Evolutionary conservation across 1,140 invertebrate species (phyloP), one percentile per base, ranked within the genome.

Genomic region (Brachionus plicatilis): DNA sequence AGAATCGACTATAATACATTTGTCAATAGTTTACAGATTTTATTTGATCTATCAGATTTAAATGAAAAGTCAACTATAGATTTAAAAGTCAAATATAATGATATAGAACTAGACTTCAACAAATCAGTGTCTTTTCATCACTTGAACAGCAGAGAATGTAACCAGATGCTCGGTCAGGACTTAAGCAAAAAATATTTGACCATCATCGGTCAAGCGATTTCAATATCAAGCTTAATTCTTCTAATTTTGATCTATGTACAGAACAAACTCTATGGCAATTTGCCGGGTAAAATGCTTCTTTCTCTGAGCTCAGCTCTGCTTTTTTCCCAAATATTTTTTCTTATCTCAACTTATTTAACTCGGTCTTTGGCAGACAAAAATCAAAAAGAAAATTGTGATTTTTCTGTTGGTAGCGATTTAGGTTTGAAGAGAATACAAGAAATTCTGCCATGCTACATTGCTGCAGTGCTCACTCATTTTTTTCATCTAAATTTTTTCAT

Each of bases 401-500:
- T 68, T 68, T 68, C n/a, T 9, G 27, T 41, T 33, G 33, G 33
- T 4, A 68, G 27, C 11, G 66, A 68, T 17, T 68, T 68, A 3
- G 33, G 66, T 17, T 37, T 68, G 11, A 68, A 68, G 7, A 41
- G 66, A 68, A 68, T 33, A 68, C 12, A 11, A 33, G 27, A 33
- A 33, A 68, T 68, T 33, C 29, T 33, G n/a, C 29, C 66, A 68
- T 68, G 66, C 33, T 68, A 68, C 24, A n/a, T 68, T 0, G 17
- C 66, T 68, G 33, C 27, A n/a, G 14, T 68, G 20, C 29, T 68
- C 1, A 68, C 66, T 68, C 66, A 68, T 33, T 68, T 68, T 68
- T 68, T 68, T 68, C 33, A 68, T 68, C 24, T 68, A 68, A 68
- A 68, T n/a, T 68, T 33, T 68, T 68, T 68, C 33, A 33, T 68